These are phyloP conservation scores for Drosophila lowei DNA, from an alignment of 1,140 invertebrate genomes.

Conservation along the genomic window DNA sequence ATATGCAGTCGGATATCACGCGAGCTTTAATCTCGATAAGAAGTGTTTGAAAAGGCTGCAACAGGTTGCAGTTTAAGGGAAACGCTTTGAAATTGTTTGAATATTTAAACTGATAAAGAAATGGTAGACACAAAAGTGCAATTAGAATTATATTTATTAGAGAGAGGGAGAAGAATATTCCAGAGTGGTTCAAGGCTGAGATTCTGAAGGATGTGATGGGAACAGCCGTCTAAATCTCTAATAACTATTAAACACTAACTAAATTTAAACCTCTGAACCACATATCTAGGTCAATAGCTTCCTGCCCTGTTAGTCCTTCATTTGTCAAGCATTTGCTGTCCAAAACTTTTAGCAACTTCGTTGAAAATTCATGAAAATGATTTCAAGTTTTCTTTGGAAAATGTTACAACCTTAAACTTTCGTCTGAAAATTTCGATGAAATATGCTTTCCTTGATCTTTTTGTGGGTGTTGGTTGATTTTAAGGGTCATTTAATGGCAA, in stretches of 20 bases:
- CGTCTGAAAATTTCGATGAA: constrained; percentile 6
- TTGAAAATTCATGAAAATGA: too few relatives aligned
- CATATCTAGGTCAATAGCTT: too few relatives aligned
- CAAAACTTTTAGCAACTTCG: neutral
- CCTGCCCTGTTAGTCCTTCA: too few relatives aligned
- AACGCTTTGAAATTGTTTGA: neutral
- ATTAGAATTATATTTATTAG: too few relatives aligned
- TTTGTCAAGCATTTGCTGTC: neutral
- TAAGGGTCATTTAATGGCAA: constrained; percentile 58
- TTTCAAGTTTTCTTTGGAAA: neutral
- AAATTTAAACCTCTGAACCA: too few relatives aligned
- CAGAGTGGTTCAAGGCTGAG: too few relatives aligned
- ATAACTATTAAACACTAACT: too few relatives aligned
- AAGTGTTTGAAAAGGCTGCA: constrained; percentile 37
- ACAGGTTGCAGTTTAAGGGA: constrained; percentile 45
- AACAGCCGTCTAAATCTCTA: too few relatives aligned
- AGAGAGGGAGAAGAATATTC: too few relatives aligned
- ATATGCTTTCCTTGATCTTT: constrained; percentile 10
- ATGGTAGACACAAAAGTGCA: neutral
- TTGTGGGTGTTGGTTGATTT: constrained; percentile 24
- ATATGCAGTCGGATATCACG: constrained; percentile 63
- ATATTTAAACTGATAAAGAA: constrained; percentile 4
- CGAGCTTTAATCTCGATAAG: constrained; percentile 24
- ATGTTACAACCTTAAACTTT: neutral
- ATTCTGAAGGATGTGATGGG: too few relatives aligned